A percentile compares a stretch with the other conserved stretches of the same genome.
phyloP scores from a whole-genome alignment of 23 tunicate genomes.

The Styela clava region DNA sequence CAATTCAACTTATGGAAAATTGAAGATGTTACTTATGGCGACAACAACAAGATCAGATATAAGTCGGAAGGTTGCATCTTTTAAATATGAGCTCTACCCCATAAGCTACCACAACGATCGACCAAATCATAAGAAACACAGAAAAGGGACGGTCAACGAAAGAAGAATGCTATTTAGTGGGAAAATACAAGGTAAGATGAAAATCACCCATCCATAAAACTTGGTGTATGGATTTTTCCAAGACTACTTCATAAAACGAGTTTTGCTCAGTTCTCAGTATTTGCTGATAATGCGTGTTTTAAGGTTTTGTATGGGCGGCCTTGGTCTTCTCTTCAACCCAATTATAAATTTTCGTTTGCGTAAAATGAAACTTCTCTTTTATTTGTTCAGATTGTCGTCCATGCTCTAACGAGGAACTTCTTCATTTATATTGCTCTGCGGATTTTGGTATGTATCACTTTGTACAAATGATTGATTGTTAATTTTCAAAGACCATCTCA shows the following conservation, averaged over 20 bases:
- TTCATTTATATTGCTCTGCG: neutral
- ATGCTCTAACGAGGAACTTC: slow-evolving; percentile 1
- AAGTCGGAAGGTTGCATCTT: neutral
- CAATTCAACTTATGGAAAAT: slow-evolving; percentile 2
- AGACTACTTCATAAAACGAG: no score
- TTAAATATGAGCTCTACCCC: neutral
- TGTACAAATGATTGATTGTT: no score
- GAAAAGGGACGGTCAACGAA: neutral
- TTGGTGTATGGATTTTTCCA: no score
- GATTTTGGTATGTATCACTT: slow-evolving; percentile 6
- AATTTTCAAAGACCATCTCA: no score
- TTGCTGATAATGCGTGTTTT: no score
- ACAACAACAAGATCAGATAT: neutral
- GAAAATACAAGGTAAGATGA: neutral
- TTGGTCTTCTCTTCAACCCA: no score
- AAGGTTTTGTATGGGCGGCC: no score
- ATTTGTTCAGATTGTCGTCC: slow-evolving; percentile 13
- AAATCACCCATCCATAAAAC: no score
- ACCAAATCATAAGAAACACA: neutral
- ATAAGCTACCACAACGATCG: neutral
- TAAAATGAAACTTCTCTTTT: no score
- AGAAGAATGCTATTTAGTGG: neutral
- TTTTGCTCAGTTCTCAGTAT: no score
- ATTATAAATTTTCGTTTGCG: no score
- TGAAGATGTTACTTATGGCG: neutral